These are phyloP conservation scores for Urocynchramus pylzowi DNA, from an alignment of 2,113 vertebrate species.

Conservation along the genomic window DNA sequence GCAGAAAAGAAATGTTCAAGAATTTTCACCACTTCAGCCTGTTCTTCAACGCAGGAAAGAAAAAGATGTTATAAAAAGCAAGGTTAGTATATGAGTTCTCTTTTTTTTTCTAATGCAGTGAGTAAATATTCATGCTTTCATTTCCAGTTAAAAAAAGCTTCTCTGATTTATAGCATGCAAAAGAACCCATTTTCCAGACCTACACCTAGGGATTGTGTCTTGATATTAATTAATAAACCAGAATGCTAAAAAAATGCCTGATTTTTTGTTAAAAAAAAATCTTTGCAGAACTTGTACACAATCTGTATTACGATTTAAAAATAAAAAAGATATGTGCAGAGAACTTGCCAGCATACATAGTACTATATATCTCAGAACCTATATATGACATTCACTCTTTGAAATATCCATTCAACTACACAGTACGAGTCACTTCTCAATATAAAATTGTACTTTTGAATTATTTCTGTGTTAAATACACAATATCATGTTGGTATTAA, in stretches of 20 bases:
- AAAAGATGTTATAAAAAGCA: conserved; percentile 76
- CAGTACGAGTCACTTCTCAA: background rate
- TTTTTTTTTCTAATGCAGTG: background rate
- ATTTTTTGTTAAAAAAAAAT: background rate
- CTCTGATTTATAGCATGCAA: background rate
- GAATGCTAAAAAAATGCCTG: background rate
- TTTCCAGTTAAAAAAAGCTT: background rate
- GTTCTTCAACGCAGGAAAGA: conserved; percentile 84
- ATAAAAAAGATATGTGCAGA: background rate
- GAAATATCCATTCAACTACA: background rate
- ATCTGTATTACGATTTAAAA: background rate
- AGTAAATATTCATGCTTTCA: background rate
- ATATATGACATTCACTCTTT: background rate
- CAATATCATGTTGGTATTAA: background rate
- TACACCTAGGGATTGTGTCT: background rate
- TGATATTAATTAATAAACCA: background rate
- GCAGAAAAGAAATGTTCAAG: conserved; percentile 42
- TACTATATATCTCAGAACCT: background rate
- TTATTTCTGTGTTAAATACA: background rate
- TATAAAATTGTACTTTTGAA: background rate
- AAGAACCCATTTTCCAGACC: background rate
- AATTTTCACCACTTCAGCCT: conserved; percentile 81
- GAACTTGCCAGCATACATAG: background rate
- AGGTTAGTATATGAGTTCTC: conserved; percentile 65
- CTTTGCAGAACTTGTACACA: background rate